phyloP scores from a whole-genome alignment of 2,113 vertebrate species.

The Hoplias malabaricus region DNA sequence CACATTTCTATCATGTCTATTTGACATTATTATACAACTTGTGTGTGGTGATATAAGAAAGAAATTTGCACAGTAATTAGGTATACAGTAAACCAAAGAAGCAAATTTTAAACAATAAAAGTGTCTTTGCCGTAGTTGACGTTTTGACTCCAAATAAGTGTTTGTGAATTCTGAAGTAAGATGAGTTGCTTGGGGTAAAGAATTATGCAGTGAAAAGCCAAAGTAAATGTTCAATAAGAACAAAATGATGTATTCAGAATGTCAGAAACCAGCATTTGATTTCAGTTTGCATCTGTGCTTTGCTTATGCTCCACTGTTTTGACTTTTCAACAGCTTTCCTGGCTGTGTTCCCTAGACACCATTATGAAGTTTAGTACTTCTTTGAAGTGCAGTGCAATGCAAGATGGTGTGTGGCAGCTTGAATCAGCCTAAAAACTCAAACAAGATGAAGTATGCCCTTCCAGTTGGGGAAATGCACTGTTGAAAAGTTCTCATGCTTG shows the following conservation, averaged over 20 bases:
- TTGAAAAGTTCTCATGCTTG: not conserved
- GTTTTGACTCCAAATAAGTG: too few relatives aligned
- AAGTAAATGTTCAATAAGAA: not conserved
- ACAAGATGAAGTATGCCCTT: not conserved
- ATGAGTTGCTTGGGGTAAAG: too few relatives aligned
- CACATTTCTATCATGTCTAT: too few relatives aligned
- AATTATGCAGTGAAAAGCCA: not conserved
- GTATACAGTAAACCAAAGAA: too few relatives aligned
- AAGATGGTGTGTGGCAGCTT: not conserved
- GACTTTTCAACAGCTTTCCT: not conserved
- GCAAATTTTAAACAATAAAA: too few relatives aligned
- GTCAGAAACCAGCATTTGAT: not conserved
- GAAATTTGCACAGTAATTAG: too few relatives aligned
- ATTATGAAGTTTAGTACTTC: not conserved
- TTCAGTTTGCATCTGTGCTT: not conserved
- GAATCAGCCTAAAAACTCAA: not conserved
- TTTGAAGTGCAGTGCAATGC: not conserved
- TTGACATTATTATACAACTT: too few relatives aligned
- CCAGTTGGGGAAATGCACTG: not conserved
- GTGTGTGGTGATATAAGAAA: too few relatives aligned
- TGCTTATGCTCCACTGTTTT: not conserved
- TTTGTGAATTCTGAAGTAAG: too few relatives aligned
- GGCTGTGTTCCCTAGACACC: not conserved
- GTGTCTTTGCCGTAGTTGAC: too few relatives aligned
- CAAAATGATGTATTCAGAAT: not conserved